Conservation (phyloP, 2,888 invertebrate genomes). For the Lasius fuliginosus region DNA sequence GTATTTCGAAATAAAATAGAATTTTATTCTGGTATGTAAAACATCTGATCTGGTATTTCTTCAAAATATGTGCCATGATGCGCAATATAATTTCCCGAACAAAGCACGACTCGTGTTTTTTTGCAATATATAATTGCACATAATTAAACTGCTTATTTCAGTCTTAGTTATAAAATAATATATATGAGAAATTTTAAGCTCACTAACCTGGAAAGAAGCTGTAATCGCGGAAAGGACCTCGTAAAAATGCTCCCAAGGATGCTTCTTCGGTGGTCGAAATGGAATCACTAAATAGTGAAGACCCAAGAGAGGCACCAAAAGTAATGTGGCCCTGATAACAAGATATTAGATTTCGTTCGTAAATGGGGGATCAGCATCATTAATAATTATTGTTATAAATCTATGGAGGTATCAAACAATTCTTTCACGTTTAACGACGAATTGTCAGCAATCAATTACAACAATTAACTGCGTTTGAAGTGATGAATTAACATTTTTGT, state of each 20-base stretch:
- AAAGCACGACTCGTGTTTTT: not conserved
- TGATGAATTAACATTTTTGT: not conserved
- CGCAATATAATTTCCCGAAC: not conserved
- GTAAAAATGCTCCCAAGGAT: slow-evolving; percentile 92
- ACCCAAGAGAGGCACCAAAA: slow-evolving; percentile 96
- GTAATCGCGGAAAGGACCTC: slow-evolving; percentile 95
- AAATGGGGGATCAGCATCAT: not conserved
- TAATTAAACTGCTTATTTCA: not conserved
- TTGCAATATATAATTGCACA: not conserved
- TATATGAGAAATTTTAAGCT: not conserved
- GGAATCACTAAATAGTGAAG: slow-evolving; percentile 96
- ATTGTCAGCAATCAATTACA: slow-evolving; percentile 7
- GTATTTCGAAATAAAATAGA: not conserved
- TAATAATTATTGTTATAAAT: not conserved
- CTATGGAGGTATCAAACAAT: not conserved
- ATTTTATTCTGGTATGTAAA: not conserved
- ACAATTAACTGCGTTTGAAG: not conserved
- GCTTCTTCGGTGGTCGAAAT: slow-evolving; percentile 91
- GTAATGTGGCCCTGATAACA: slow-evolving; percentile 91
- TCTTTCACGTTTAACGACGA: slow-evolving; percentile 3
- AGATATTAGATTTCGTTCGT: not conserved
- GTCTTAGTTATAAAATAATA: slow-evolving; percentile 10
- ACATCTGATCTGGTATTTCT: not conserved
- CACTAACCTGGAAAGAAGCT: slow-evolving; percentile 94
- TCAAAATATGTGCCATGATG: not conserved